A percentile compares a stretch with the other conserved stretches of the same genome.
Conservation (phyloP, 2,888 invertebrate genomes). For the Criorhina ranunculi region DNA sequence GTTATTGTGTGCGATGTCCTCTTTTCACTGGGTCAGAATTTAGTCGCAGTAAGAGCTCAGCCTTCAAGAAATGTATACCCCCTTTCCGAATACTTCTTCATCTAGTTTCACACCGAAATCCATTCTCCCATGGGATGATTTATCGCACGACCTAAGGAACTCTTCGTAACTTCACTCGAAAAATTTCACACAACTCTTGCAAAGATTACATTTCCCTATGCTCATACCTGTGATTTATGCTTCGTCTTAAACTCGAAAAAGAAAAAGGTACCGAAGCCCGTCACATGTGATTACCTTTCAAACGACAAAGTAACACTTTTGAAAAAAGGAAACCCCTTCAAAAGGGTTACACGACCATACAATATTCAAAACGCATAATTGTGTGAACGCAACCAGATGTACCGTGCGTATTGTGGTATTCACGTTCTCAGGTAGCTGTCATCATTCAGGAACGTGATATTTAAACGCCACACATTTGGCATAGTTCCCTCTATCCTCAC, state of each 20-base stretch:
- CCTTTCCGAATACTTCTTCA: too few species aligned
- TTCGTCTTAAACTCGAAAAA: background rate
- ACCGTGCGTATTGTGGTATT: background rate
- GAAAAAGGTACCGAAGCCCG: slow-evolving; percentile 21
- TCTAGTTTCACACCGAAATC: too few species aligned
- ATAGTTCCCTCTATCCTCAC: slow-evolving; percentile 11
- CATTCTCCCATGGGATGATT: too few species aligned
- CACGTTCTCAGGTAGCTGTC: slow-evolving; percentile 48
- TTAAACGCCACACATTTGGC: slow-evolving; percentile 36
- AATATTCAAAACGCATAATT: slow-evolving; percentile 53
- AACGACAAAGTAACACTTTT: slow-evolving; percentile 16
- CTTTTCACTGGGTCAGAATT: too few species aligned
- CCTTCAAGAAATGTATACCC: too few species aligned
- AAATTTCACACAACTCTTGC: background rate
- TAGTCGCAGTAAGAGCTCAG: too few species aligned
- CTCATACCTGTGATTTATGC: slow-evolving; percentile 25
- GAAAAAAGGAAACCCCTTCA: slow-evolving; percentile 40
- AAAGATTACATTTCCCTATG: background rate
- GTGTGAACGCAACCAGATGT: slow-evolving; percentile 35
- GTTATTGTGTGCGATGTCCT: too few species aligned
- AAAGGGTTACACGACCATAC: slow-evolving; percentile 27
- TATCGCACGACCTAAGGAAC: background rate
- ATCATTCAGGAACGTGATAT: slow-evolving; percentile 38
- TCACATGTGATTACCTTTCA: slow-evolving; percentile 2
- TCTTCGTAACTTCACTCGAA: background rate